Percentiles rank a stretch among this genome's conserved stretches.
Evolutionary conservation across 2,888 invertebrate genomes (phyloP).

Genomic region (Tipula helvola): DNA sequence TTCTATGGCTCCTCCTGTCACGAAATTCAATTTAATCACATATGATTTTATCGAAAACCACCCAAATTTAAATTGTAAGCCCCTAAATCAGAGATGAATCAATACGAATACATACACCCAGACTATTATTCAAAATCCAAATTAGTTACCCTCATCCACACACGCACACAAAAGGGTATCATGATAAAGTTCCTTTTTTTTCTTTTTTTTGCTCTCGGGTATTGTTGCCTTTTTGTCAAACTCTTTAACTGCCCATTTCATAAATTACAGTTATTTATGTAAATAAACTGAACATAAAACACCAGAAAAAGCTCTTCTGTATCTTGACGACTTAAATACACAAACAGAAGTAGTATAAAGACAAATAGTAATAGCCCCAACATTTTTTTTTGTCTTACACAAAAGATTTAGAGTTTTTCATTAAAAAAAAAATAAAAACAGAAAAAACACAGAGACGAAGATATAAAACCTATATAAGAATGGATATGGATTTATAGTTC

Average conservation of each 20-base stretch:
- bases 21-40: neutral
- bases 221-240: neutral
- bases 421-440: neutral
- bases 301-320: neutral
- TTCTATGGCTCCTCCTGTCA: neutral
- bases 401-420: constrained; percentile 4
- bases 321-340: neutral
- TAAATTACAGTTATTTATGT: constrained; percentile 4
- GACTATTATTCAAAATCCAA: neutral
- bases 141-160: neutral
- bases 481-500: constrained; percentile 4
- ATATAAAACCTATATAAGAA: neutral
- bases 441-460: neutral
- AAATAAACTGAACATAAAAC: neutral
- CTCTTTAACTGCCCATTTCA: neutral
- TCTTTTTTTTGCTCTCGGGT: neutral
- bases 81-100: neutral
- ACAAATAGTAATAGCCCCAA: neutral
- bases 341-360: neutral
- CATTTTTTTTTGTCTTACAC: neutral
- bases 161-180: neutral
- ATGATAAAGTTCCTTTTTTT: neutral
- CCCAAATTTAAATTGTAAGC: neutral
- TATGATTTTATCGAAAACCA: neutral
- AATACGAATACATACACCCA: neutral